Evolutionary conservation across 2,797 vertebrate species (phyloP).

Genomic region (Hephaestus fuliginosus): DNA sequence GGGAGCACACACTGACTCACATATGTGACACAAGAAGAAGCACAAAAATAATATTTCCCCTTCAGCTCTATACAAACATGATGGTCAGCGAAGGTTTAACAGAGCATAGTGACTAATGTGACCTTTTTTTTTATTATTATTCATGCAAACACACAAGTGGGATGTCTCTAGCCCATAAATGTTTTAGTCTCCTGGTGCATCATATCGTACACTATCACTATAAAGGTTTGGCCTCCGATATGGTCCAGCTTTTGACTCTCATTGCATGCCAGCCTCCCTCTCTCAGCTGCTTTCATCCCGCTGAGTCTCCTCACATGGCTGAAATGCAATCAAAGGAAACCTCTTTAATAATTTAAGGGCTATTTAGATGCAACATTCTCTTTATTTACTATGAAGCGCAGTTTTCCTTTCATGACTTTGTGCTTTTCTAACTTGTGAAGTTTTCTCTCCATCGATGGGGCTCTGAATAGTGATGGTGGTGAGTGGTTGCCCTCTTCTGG

Average conservation of each 20-base stretch:
- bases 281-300: background rate
- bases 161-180: constrained; percentile 3
- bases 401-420: background rate
- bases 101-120: background rate
- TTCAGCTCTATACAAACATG: background rate
- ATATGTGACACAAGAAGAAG: constrained; percentile 10
- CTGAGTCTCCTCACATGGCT: background rate
- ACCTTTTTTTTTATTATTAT: background rate
- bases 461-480: constrained; percentile 20
- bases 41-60: background rate
- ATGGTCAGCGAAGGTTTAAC: background rate
- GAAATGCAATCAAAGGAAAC: constrained; percentile 4
- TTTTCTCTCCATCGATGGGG: background rate
- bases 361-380: constrained; percentile 17
- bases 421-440: background rate
- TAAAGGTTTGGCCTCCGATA: constrained; percentile 19
- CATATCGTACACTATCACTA: background rate
- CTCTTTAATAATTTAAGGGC: constrained; percentile 20
- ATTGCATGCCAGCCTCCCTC: background rate
- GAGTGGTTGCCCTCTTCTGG: constrained; percentile 73
- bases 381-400: background rate
- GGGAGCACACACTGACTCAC: constrained; percentile 2
- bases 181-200: constrained; percentile 12
- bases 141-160: background rate
- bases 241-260: background rate